Evolutionary conservation across 2,888 invertebrate genomes (phyloP).

Genomic region (Odontocerum albicorne): DNA sequence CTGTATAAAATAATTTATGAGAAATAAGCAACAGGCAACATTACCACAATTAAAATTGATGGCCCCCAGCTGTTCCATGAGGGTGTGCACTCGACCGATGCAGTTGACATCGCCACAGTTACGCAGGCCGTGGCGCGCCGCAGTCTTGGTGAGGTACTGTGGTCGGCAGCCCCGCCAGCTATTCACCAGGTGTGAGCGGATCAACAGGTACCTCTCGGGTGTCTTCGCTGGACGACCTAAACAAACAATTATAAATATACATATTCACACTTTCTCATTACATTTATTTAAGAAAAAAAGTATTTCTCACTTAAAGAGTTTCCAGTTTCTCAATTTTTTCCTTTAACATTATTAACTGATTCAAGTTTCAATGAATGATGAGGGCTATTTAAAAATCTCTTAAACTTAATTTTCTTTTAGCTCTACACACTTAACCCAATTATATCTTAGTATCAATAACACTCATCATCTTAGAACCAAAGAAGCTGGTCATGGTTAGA

Average conservation of each 20-base stretch:
- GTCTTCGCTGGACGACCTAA: conserved; percentile 53
- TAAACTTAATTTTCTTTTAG: too few species aligned
- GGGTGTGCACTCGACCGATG: conserved; percentile 61
- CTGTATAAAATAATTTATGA: background rate
- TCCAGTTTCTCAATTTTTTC: too few species aligned
- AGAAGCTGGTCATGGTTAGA: too few species aligned
- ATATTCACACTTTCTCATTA: background rate
- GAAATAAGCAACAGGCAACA: too few species aligned
- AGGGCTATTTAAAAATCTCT: too few species aligned
- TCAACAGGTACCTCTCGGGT: conserved; percentile 59
- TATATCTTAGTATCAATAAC: too few species aligned
- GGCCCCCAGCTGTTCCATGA: conserved; percentile 63
- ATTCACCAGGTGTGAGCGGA: conserved; percentile 60
- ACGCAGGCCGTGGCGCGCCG: conserved; percentile 57
- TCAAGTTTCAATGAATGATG: too few species aligned
- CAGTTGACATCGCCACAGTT: conserved; percentile 65
- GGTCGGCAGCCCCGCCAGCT: conserved; percentile 58
- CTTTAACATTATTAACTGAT: too few species aligned
- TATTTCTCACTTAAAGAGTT: too few species aligned
- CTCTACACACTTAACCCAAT: too few species aligned
- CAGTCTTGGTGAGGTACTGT: conserved; percentile 60
- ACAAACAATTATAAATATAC: background rate
- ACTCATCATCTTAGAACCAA: too few species aligned
- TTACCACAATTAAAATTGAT: conserved; percentile 65
- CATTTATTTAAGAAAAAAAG: too few species aligned